Percentiles rank a stretch among this genome's conserved stretches.
Conservation (phyloP, 2,113 vertebrate species). For the Sula dactylatra region DNA sequence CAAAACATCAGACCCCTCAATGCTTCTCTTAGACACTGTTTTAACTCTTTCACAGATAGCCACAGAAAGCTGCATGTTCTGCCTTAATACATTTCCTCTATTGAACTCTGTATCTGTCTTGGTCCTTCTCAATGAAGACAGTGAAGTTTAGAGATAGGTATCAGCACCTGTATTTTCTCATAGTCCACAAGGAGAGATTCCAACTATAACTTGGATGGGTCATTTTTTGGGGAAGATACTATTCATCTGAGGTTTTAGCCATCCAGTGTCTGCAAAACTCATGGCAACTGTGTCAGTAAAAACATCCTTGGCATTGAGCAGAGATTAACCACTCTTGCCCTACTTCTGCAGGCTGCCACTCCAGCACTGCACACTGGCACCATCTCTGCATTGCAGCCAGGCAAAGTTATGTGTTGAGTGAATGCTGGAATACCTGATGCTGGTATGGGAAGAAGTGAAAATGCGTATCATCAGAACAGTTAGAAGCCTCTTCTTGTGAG, state of each 20-base stretch:
- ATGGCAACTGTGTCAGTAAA: not conserved
- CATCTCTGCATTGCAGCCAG: not conserved
- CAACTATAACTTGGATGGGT: not conserved
- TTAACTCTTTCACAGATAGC: not conserved
- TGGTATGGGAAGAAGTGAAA: not conserved
- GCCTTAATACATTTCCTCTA: not conserved
- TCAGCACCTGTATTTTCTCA: not conserved
- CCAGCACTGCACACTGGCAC: not conserved
- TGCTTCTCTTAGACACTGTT: not conserved
- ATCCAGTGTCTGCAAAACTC: not conserved
- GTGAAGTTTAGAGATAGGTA: not conserved
- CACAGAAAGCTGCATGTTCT: not conserved
- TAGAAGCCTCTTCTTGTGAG: not conserved
- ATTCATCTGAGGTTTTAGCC: not conserved
- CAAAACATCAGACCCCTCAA: not conserved
- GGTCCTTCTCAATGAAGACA: not conserved
- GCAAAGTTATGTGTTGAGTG: accelerated
- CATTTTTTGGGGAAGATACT: not conserved
- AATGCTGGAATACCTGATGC: not conserved
- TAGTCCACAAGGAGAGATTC: not conserved
- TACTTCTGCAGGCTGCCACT: not conserved
- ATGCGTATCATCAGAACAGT: not conserved
- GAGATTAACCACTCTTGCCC: not conserved
- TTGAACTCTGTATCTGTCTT: not conserved
- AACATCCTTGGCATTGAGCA: not conserved